Evolutionary conservation across 2,113 vertebrate genomes (phyloP).

Genomic region (Thoracochromis brauschi): DNA sequence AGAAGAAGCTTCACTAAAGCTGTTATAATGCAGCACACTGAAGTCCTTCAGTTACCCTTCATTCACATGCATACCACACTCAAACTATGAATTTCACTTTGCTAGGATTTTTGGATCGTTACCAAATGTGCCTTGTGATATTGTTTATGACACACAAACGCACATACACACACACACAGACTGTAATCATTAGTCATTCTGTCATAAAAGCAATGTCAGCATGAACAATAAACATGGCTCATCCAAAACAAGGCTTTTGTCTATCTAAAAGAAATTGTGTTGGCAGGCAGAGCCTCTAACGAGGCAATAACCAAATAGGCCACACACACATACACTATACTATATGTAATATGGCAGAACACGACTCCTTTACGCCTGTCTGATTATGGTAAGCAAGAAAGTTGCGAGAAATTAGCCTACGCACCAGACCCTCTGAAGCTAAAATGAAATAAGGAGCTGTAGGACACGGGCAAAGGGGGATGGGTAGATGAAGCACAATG

Average conservation of each 20-base stretch:
- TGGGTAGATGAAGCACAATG: neutral
- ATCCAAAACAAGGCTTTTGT: slow-evolving; percentile 56
- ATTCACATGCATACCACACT: neutral
- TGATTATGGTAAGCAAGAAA: slow-evolving; percentile 44
- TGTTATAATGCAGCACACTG: neutral
- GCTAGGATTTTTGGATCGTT: neutral
- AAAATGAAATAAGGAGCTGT: slow-evolving; percentile 32
- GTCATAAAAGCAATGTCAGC: slow-evolving; percentile 59
- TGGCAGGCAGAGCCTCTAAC: slow-evolving; percentile 42
- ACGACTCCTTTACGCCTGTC: neutral
- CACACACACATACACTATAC: neutral
- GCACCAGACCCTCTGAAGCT: slow-evolving; percentile 35
- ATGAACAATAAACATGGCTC: slow-evolving; percentile 50
- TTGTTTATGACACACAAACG: neutral
- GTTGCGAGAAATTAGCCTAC: slow-evolving; percentile 41
- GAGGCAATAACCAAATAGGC: slow-evolving; percentile 20
- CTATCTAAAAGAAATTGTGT: slow-evolving; percentile 34
- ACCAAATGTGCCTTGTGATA: slow-evolving; percentile 6
- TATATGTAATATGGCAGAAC: slow-evolving; percentile 13
- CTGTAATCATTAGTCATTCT: slow-evolving; percentile 49
- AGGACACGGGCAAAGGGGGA: neutral
- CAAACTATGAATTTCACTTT: slow-evolving; percentile 17
- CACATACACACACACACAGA: neutral
- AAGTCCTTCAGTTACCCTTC: neutral
- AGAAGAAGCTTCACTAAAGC: neutral